A percentile compares a stretch with the other conserved stretches of the same genome.
These are phyloP conservation scores for Hirudo medicinalis DNA, from an alignment of 1,140 invertebrate species.

Conservation along the genomic window DNA sequence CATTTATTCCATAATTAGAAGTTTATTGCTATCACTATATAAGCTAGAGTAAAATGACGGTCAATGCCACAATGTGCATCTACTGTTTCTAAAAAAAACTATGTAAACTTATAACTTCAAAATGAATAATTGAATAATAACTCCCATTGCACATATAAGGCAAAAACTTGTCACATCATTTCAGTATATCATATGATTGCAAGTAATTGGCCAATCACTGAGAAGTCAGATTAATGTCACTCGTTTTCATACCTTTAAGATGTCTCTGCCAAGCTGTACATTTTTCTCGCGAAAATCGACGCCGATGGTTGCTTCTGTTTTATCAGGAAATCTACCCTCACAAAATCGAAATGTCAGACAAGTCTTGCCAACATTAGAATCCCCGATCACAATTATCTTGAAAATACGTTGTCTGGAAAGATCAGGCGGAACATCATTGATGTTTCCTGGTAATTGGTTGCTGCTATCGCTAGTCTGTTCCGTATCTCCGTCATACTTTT, in stretches of 20 bases:
- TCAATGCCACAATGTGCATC: too few relatives aligned
- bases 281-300: constrained; percentile 66
- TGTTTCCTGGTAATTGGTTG: too few relatives aligned
- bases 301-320: constrained; percentile 68
- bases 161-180: background rate
- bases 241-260: constrained; percentile 50
- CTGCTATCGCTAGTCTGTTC: too few relatives aligned
- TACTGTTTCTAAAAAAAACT: too few relatives aligned
- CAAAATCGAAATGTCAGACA: constrained; percentile 67
- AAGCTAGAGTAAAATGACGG: too few relatives aligned
- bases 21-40: too few relatives aligned
- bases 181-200: background rate
- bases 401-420: constrained; percentile 43
- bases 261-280: constrained; percentile 55
- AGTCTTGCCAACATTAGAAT: constrained; percentile 70
- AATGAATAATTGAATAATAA: background rate
- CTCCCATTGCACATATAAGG: too few relatives aligned
- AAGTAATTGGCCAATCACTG: background rate
- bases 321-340: constrained; percentile 59
- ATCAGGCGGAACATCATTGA: background rate
- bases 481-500: too few relatives aligned
- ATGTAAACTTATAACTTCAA: background rate
- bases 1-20: too few relatives aligned
- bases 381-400: constrained; percentile 69
- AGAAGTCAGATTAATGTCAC: background rate